Base-by-base conservation (phyloP, 2,888 invertebrate species). In the Notocelia uddmanniana region DNA sequence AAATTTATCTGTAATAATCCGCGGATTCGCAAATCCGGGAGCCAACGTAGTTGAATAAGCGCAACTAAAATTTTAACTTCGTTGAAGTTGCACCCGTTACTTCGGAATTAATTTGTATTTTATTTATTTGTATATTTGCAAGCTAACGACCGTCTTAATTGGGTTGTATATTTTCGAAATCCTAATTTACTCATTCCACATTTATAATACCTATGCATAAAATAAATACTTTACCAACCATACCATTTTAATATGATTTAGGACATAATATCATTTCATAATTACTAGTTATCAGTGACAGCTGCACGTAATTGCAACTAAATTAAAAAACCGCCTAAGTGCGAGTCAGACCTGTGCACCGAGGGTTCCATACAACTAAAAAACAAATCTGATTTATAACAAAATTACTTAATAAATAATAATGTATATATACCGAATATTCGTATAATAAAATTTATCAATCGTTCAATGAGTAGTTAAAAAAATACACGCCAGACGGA, bases 61-160 rank as follows among this genome's bases (percentile, higher is more conserved):
- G 31, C 31, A 31, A 6, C 8, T 5, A 31, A 9, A 1, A 45
- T n/a, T 45, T 15, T 8, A n/a, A 41, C 41, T 15, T n/a, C 2
- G 5, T 41, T 41, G n/a, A 15, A 41, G 41, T 41, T 41, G 15
- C 15, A 41, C 15, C 52, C 52, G 15, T 21, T 21, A 21, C 21
- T 52, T 11, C 13, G 13, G 15, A 52, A 23, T 23, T 54, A 21
- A 64, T 21, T 15, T 21, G 6, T 13, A 34, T 54, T 34, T 21
- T 9, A 64, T 21, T 52, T 37, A 21, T 10, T 21, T 37, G 52
- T 10, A 26, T 10, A 26, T 26, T 45, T 18, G 11, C 10, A 48
- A 26, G 45, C 26, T 48, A 26, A 50, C 34, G 37, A 64, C 21
- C 37, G 41, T 23, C 23, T 41, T 54, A 55, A 55, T 55, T 66